phyloP scores from a whole-genome alignment of 2,797 vertebrate species.

The Dendrocincla tyrannina region DNA sequence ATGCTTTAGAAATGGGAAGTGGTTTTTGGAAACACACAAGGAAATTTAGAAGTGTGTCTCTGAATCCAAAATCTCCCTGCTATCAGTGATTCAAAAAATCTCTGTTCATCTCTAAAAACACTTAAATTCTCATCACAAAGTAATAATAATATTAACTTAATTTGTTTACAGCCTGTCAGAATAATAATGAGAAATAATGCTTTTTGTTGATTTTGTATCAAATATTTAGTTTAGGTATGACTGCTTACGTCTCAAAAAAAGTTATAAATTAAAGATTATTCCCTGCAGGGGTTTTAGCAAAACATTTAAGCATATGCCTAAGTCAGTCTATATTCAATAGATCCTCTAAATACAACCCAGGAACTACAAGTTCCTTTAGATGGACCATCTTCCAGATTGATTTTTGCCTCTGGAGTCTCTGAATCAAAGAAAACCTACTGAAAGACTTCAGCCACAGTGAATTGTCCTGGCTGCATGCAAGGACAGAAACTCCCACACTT shows the following conservation, averaged over 20 bases:
- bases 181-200: neutral
- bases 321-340: neutral
- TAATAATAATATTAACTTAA: neutral
- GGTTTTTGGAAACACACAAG: neutral
- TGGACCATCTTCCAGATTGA: neutral
- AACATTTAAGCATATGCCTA: neutral
- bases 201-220: neutral
- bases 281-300: neutral
- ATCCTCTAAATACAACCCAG: neutral
- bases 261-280: neutral
- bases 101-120: neutral
- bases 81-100: neutral
- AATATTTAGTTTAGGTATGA: neutral
- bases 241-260: neutral
- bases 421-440: neutral
- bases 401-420: neutral
- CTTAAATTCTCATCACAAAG: neutral
- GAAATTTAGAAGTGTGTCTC: neutral
- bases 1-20: neutral
- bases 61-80: neutral
- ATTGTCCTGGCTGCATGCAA: neutral
- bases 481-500: neutral
- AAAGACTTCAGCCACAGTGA: neutral
- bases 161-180: neutral
- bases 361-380: neutral